Percentiles rank a stretch among this genome's conserved stretches.
Evolutionary conservation across 2,797 vertebrate genomes (phyloP).

Genomic region (Tamandua tetradactyla): DNA sequence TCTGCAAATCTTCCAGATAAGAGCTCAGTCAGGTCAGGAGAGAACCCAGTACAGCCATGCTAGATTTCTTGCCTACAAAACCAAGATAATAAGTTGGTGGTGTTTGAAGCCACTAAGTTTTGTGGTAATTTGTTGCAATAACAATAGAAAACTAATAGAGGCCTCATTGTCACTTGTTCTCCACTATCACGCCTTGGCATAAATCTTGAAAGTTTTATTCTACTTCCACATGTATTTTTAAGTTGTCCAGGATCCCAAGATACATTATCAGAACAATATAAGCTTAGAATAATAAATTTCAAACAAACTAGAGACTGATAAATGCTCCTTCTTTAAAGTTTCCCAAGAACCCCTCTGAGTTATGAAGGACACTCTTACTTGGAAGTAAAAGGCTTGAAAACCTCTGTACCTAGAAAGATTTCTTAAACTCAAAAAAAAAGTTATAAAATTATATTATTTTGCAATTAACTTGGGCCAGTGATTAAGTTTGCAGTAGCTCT

Average conservation of each 20-base stretch:
- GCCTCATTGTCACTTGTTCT: not conserved
- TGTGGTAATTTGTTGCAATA: not conserved
- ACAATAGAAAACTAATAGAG: not conserved
- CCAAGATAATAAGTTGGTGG: not conserved
- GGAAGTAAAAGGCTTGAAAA: not conserved
- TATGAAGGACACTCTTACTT: not conserved
- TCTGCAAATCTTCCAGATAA: not conserved
- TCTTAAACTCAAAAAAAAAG: not conserved
- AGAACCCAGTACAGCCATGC: not conserved
- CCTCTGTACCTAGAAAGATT: no score
- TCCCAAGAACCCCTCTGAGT: not conserved
- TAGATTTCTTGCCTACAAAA: not conserved
- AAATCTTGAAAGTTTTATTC: not conserved
- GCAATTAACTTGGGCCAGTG: not conserved
- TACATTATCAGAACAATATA: not conserved
- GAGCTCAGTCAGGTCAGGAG: not conserved
- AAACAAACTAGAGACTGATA: not conserved
- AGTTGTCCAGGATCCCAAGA: not conserved
- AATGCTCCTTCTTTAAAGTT: not conserved
- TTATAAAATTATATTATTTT: slow-evolving; percentile 10
- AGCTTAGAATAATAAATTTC: not conserved
- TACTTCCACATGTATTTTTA: not conserved
- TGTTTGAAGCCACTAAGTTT: not conserved
- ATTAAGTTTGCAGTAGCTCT: not conserved
- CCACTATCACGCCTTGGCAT: not conserved